These are phyloP conservation scores for Dendrolimus houi DNA, from an alignment of 2,888 invertebrate genomes.

Conservation along the genomic window DNA sequence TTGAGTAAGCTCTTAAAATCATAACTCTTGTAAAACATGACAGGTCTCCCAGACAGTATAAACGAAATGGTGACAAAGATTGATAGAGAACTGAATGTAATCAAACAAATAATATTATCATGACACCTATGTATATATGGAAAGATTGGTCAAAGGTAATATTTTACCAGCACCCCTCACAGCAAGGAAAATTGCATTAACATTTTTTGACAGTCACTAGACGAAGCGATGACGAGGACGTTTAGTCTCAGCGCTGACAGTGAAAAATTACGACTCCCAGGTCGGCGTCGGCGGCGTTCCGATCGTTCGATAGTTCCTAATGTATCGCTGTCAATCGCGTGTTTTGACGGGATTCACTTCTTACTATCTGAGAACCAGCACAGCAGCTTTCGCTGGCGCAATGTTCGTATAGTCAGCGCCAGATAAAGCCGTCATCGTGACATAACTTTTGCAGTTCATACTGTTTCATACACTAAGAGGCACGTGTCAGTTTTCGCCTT, in stretches of 20 bases:
- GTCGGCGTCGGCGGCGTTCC: slow-evolving; percentile 39
- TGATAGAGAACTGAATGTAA: slow-evolving; percentile 14
- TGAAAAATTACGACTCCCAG: slow-evolving; percentile 65
- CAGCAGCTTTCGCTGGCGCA: slow-evolving; percentile 27
- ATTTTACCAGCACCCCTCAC: slow-evolving; percentile 42
- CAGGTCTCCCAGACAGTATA: slow-evolving; percentile 41
- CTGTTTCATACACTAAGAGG: slow-evolving; percentile 19
- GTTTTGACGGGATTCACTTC: slow-evolving; percentile 66
- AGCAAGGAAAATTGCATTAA: slow-evolving; percentile 56
- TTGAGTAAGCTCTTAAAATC: neutral
- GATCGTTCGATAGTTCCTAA: slow-evolving; percentile 68
- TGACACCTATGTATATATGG: slow-evolving; percentile 1
- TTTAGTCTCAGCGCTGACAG: slow-evolving; percentile 64
- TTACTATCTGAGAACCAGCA: slow-evolving; percentile 38
- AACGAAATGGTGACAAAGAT: slow-evolving; percentile 12
- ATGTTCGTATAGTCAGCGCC: slow-evolving; percentile 48
- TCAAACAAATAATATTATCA: slow-evolving; percentile 29
- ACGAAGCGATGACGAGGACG: slow-evolving; percentile 60
- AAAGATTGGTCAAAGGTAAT: slow-evolving; percentile 16
- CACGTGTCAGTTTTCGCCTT: too few species aligned
- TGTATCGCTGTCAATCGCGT: slow-evolving; percentile 70
- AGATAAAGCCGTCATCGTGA: slow-evolving; percentile 39
- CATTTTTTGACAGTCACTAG: slow-evolving; percentile 68
- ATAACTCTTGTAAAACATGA: slow-evolving; percentile 27
- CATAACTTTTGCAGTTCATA: slow-evolving; percentile 39